Evolutionary conservation across 2,113 vertebrate species (phyloP).

Genomic region (Desmodus rotundus): DNA sequence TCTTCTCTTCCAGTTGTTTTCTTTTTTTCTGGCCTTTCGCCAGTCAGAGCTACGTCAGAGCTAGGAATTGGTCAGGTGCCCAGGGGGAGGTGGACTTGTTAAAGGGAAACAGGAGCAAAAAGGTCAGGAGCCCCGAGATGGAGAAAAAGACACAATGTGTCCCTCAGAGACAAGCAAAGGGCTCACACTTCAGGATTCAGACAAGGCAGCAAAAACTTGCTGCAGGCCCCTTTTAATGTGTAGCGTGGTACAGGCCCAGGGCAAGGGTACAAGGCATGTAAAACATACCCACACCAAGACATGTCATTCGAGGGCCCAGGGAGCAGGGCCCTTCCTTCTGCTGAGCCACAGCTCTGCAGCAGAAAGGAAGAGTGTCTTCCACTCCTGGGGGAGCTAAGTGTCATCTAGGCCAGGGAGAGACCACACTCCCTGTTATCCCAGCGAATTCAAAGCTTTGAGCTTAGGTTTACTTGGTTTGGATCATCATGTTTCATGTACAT

Average conservation of each 20-base stretch:
- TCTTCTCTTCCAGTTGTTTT: not conserved
- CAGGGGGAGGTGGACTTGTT: not conserved
- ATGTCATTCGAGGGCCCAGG: not conserved
- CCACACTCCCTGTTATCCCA: not conserved
- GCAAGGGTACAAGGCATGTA: not conserved
- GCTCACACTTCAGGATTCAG: not conserved
- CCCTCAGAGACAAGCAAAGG: not conserved
- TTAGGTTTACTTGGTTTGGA: not conserved
- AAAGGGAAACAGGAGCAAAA: not conserved
- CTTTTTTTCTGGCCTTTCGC: not conserved
- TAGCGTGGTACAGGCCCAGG: not conserved
- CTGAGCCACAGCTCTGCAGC: not conserved
- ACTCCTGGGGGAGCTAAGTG: rapidly evolving
- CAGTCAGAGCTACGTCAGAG: not conserved
- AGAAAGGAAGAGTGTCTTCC: not conserved
- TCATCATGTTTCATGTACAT: not conserved
- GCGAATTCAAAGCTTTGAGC: not conserved
- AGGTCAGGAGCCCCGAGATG: not conserved
- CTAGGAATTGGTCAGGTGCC: not conserved
- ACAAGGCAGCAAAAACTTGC: not conserved
- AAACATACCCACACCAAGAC: not conserved
- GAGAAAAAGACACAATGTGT: not conserved
- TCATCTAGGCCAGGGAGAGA: not conserved
- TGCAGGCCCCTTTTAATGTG: not conserved
- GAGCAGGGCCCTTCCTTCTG: not conserved